Evolutionary conservation across 2,888 invertebrate genomes (phyloP), one percentile per base, ranked within the genome.

Genomic region (Panzeria rudis): DNA sequence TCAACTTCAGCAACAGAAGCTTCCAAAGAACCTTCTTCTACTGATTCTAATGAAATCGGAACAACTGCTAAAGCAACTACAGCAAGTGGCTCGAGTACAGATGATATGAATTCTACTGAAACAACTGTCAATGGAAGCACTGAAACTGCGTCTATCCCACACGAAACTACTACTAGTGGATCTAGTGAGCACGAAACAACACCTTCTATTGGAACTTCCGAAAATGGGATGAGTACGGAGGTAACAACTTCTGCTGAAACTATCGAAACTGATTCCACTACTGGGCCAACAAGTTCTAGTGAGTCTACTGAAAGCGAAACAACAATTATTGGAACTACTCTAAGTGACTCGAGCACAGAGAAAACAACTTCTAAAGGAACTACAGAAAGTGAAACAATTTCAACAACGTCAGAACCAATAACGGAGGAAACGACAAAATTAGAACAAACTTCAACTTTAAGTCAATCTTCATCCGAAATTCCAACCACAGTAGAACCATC

Each of bases 281-380:
- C 50, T 20, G 50, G 20, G 8, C 0, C 23, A 23, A 64, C 6
- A 61, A 5, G 20, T n/a, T n/a, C n/a, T n/a, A n/a, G n/a, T n/a
- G n/a, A n/a, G n/a, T n/a, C 69, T 35, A 20, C 38, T 4, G 23
- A 38, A 61, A 13, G 20, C 5, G 20, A 9, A 35, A 17, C 78
- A 38, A 17, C 62, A 13, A 47, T 4, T n/a, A n/a, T n/a, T 44
- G 52, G 11, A 50, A 38, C 35, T 4, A 32, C 9, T 13, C 5
- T 64, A 23, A 69, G 41, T 54, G 32, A 23, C 5, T 64, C 35
- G 3, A 79, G 54, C 2, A 52, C 64, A 29, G 68, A 32, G 20
- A 25, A 20, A 47, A 2, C 62, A 13, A 25, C 13, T 35, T 35
- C 38, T 15, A 25, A 9, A 23, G 23, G 13, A 29, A 17, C 44